phyloP scores from a whole-genome alignment of 2,797 vertebrate species.

The Neosalanx taihuensis region DNA sequence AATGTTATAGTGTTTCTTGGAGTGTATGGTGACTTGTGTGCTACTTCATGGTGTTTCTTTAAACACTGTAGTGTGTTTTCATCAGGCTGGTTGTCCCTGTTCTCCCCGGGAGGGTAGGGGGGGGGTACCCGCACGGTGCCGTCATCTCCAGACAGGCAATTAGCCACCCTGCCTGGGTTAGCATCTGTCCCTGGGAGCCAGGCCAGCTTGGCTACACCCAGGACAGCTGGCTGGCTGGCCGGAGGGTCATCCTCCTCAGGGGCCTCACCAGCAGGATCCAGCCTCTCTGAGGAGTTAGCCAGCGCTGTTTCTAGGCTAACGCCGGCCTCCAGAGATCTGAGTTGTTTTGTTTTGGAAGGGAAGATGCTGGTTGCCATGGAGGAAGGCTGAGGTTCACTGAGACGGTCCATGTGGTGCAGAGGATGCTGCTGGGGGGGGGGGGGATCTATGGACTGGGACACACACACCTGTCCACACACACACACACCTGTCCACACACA shows the following conservation, averaged over 20 bases:
- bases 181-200: constrained; percentile 59
- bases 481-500: too few species aligned
- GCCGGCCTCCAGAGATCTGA: constrained; percentile 29
- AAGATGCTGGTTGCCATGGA: neutral
- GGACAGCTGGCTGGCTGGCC: constrained; percentile 52
- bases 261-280: constrained; percentile 52
- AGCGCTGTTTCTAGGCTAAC: constrained; percentile 60
- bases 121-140: neutral
- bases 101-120: too few species aligned
- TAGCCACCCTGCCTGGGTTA: constrained; percentile 34
- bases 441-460: neutral
- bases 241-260: constrained; percentile 49
- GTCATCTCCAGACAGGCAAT: constrained; percentile 11
- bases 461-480: neutral
- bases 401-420: neutral
- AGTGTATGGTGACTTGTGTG: too few species aligned
- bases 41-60: too few species aligned
- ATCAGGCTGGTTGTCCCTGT: too few species aligned
- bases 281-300: constrained; percentile 53
- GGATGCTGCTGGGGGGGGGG: neutral
- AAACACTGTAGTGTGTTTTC: too few species aligned
- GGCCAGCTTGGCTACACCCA: constrained; percentile 25
- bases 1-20: too few species aligned
- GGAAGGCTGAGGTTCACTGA: neutral
- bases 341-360: constrained; percentile 13